These are phyloP conservation scores for Mellilla xanthometata DNA, from an alignment of 2,888 invertebrate genomes.

Conservation along the genomic window DNA sequence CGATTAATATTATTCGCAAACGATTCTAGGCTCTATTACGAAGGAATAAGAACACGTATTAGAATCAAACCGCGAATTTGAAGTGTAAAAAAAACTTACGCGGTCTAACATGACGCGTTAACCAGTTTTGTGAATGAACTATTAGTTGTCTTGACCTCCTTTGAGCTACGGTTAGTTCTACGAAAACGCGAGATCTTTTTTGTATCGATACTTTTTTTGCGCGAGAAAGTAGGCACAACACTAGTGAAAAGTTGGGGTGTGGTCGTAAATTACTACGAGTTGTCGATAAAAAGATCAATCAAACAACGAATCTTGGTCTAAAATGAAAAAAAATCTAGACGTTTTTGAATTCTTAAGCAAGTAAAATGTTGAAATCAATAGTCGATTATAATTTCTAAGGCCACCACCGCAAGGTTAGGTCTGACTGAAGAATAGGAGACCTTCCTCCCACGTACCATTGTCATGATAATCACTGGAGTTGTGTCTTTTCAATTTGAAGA, in stretches of 20 bases:
- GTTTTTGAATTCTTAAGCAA: conserved; percentile 1
- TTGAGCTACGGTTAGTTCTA: conserved; percentile 17
- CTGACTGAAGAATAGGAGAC: conserved; percentile 12
- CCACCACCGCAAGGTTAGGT: conserved; percentile 11
- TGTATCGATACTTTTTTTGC: conserved; percentile 14
- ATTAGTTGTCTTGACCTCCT: conserved; percentile 32
- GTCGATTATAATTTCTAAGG: conserved; percentile 16
- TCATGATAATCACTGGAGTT: conserved; percentile 4
- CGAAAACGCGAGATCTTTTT: conserved; percentile 8
- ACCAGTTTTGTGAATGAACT: conserved; percentile 57
- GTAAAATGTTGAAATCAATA: conserved; percentile 10
- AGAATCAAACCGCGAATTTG: conserved; percentile 11
- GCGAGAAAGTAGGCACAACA: conserved; percentile 9
- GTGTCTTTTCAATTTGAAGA: not conserved
- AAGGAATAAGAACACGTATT: conserved; percentile 33
- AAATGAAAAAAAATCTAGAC: not conserved
- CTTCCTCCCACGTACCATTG: conserved; percentile 18
- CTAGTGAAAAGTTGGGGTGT: not conserved
- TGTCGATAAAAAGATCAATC: not conserved
- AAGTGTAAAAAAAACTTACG: conserved; percentile 44
- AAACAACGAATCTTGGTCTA: not conserved
- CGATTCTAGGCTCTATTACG: conserved; percentile 46
- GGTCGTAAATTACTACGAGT: not conserved
- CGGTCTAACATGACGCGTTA: conserved; percentile 45
- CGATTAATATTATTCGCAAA: conserved; percentile 44